Conservation (phyloP, 2,113 vertebrate species). For the Lampris megalopsis region DNA sequence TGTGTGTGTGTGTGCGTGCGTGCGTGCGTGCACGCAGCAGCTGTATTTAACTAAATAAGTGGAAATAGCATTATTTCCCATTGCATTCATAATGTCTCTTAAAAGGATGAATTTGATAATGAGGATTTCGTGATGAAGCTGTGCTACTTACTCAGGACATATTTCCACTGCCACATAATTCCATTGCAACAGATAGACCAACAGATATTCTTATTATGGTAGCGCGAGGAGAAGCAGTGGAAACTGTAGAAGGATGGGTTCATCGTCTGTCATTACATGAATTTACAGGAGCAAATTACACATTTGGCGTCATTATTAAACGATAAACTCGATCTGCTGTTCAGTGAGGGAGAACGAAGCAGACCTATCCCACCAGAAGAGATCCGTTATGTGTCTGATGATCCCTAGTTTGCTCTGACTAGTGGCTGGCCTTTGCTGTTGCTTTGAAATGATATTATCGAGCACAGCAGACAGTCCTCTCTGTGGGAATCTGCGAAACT, state of each 20-base stretch:
- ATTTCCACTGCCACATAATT: not conserved
- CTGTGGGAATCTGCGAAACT: no score
- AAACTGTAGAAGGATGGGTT: slow-evolving; percentile 5
- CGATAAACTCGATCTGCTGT: slow-evolving; percentile 14
- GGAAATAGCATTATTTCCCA: no score
- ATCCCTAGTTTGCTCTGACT: slow-evolving; percentile 17
- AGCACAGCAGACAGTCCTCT: not conserved
- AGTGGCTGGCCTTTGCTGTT: not conserved
- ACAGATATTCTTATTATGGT: not conserved
- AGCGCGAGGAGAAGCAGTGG: not conserved
- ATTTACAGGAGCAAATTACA: slow-evolving; percentile 17
- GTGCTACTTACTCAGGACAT: not conserved
- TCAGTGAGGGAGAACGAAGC: not conserved
- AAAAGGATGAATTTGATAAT: not conserved
- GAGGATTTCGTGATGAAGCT: not conserved
- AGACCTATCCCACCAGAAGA: not conserved
- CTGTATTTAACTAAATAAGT: no score
- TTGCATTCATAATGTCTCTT: slow-evolving; percentile 16
- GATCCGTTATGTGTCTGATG: not conserved
- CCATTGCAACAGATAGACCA: not conserved
- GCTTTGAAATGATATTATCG: not conserved
- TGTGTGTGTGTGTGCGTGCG: no score
- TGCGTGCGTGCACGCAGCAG: no score
- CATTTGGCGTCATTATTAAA: slow-evolving; percentile 14
- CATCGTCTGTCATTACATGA: slow-evolving; percentile 25